These are phyloP conservation scores for Phalanger gymnotis DNA, from an alignment of 2,797 vertebrate species.

Conservation along the genomic window DNA sequence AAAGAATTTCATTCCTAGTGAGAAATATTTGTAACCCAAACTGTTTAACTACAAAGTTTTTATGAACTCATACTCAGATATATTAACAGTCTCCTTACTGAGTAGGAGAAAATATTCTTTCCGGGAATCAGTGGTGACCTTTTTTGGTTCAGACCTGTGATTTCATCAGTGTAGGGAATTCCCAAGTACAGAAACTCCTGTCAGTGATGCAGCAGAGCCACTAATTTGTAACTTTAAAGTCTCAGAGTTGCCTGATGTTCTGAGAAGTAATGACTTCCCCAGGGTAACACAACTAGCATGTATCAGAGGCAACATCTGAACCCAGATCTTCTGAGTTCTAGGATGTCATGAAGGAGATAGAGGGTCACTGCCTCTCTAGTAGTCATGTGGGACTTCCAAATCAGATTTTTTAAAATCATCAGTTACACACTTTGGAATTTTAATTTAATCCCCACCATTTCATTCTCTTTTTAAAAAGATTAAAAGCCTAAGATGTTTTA, in stretches of 20 bases:
- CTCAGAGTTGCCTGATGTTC: neutral
- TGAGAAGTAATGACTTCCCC: neutral
- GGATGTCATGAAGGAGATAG: neutral
- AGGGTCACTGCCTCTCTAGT: neutral
- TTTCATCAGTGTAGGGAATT: neutral
- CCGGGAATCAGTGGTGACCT: slow-evolving; percentile 2
- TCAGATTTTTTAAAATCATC: neutral
- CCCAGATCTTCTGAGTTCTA: neutral
- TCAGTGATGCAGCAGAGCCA: neutral
- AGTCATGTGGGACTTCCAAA: neutral
- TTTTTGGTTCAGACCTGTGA: neutral
- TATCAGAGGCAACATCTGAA: neutral
- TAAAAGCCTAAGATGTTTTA: slow-evolving; percentile 19
- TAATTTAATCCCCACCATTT: slow-evolving; percentile 8
- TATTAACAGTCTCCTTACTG: neutral
- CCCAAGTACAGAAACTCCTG: neutral
- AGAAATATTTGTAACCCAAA: slow-evolving; percentile 56
- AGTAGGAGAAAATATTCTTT: slow-evolving; percentile 8
- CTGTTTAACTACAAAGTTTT: neutral
- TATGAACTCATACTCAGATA: neutral
- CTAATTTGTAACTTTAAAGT: neutral
- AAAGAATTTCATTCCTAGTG: slow-evolving; percentile 36
- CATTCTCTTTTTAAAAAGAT: slow-evolving; percentile 9
- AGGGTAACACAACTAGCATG: neutral
- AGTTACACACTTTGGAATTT: slow-evolving; percentile 33